Percentiles rank a stretch among this genome's conserved stretches.
Conservation (phyloP, 2,113 vertebrate genomes). For the Stomatorhinus ivindoensis region DNA sequence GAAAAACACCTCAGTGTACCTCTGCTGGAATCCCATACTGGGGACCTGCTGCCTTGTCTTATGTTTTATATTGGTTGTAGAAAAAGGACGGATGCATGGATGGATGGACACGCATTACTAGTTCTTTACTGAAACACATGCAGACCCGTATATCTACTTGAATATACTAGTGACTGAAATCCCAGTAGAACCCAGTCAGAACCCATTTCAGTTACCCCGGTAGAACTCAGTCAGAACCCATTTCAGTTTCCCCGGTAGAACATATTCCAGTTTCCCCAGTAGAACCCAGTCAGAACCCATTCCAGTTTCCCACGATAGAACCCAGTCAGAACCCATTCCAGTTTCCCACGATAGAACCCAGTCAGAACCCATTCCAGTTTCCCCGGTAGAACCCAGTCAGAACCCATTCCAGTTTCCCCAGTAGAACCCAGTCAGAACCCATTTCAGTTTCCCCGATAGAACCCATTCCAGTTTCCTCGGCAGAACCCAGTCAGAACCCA, state of each 20-base stretch:
- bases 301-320: too few relatives aligned
- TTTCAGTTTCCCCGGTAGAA: not conserved
- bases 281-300: too few relatives aligned
- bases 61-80: not conserved
- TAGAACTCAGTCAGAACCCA: too few relatives aligned
- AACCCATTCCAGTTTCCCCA: too few relatives aligned
- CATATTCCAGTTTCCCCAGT: too few relatives aligned
- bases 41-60: not conserved
- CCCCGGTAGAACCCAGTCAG: too few relatives aligned
- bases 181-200: not conserved
- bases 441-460: too few relatives aligned
- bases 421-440: too few relatives aligned
- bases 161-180: not conserved
- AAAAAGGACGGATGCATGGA: not conserved
- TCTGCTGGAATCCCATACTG: not conserved
- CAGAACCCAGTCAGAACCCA: not conserved
- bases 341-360: too few relatives aligned
- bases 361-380: too few relatives aligned
- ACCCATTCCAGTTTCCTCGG: too few relatives aligned
- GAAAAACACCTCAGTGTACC: not conserved
- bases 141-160: not conserved
- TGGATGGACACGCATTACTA: not conserved
- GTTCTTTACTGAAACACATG: not conserved
- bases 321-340: too few relatives aligned
- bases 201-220: not conserved